phyloP scores from a whole-genome alignment of 2,888 invertebrate species.

The Andrena chrysosceles region DNA sequence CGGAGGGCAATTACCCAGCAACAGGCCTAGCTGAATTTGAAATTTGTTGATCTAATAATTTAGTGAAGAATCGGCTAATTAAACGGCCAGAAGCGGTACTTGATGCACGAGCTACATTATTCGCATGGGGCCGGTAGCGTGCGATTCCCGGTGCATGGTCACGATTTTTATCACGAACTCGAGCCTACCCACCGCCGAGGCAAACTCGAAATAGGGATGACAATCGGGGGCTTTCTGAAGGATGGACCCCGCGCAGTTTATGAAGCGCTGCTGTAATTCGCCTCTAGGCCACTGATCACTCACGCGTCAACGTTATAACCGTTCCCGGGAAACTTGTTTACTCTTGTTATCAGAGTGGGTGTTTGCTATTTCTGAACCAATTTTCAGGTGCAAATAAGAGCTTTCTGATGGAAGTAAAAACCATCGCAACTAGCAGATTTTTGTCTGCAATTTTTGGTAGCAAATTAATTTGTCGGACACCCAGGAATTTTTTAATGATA shows the following conservation, averaged over 20 bases:
- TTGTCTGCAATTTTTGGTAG: too few species aligned
- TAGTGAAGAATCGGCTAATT: slow-evolving; percentile 19
- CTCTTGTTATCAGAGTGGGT: not conserved
- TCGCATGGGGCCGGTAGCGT: too few species aligned
- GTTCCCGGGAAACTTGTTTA: not conserved
- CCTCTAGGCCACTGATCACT: not conserved
- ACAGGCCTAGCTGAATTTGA: slow-evolving; percentile 12
- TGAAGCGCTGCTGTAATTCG: not conserved
- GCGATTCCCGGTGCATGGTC: too few species aligned
- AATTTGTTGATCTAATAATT: slow-evolving; percentile 36
- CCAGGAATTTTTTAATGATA: too few species aligned
- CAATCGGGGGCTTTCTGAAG: too few species aligned
- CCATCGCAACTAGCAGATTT: not conserved
- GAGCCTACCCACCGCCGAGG: too few species aligned
- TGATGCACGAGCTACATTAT: not conserved
- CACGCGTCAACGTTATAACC: not conserved
- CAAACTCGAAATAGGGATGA: too few species aligned
- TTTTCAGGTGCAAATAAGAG: not conserved
- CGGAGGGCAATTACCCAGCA: slow-evolving; percentile 17
- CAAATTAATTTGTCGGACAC: too few species aligned
- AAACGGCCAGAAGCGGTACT: not conserved
- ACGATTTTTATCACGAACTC: too few species aligned
- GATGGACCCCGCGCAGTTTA: too few species aligned
- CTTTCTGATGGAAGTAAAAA: not conserved
- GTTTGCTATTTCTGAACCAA: not conserved